Conservation (phyloP, 2,113 vertebrate genomes). For the Melanerpes formicivorus region DNA sequence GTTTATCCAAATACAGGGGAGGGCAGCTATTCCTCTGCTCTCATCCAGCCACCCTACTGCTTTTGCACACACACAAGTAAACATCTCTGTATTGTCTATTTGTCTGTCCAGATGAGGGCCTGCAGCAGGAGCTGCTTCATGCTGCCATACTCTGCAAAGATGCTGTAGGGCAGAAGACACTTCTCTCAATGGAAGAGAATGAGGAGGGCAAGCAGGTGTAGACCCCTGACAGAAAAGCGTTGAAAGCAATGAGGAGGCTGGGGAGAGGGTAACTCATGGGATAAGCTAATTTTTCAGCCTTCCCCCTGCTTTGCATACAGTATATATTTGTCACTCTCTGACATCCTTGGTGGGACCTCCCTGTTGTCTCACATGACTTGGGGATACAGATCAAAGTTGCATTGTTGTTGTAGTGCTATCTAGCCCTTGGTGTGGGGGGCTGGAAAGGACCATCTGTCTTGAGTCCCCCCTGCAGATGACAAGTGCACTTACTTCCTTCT, state of each 20-base stretch:
- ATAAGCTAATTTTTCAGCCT: neutral
- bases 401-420: neutral
- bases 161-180: neutral
- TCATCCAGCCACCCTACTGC: neutral
- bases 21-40: neutral
- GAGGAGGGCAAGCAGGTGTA: neutral
- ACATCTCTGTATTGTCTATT: neutral
- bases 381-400: neutral
- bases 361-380: neutral
- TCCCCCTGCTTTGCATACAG: neutral
- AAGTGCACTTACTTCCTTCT: neutral
- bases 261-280: neutral
- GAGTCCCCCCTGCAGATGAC: neutral
- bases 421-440: neutral
- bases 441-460: neutral
- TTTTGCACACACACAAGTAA: neutral
- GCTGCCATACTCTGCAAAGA: neutral
- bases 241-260: neutral
- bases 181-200: neutral
- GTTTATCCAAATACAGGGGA: neutral
- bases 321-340: neutral
- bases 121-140: neutral
- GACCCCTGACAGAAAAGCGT: accelerated
- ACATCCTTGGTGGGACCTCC: neutral
- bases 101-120: neutral